Percentiles rank a stretch among this genome's conserved stretches.
These are phyloP conservation scores for Xylota segnis DNA, from an alignment of 2,888 invertebrate species.

Conservation along the genomic window DNA sequence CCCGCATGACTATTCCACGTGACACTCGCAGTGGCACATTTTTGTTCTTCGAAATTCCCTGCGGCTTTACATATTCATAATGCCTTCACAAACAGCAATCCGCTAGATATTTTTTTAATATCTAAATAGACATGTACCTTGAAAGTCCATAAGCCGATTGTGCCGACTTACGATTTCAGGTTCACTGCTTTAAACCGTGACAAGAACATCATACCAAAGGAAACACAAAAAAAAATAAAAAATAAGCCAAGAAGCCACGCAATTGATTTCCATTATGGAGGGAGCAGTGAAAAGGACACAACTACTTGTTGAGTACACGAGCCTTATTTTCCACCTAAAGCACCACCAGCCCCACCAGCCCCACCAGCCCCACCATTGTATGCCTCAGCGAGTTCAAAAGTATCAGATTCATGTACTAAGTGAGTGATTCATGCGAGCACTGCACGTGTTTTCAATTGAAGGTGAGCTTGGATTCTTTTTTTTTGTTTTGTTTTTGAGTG, in stretches of 20 bases:
- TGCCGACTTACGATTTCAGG: constrained; percentile 35
- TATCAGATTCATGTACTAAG: constrained; percentile 11
- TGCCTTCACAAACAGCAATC: constrained; percentile 14
- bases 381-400: not conserved
- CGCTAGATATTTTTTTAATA: not conserved
- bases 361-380: no score
- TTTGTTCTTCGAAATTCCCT: not conserved
- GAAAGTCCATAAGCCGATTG: constrained; percentile 44
- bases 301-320: constrained; percentile 45
- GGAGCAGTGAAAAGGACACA: constrained; percentile 15
- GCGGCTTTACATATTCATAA: not conserved
- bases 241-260: not conserved
- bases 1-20: not conserved
- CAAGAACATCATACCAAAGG: not conserved
- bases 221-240: not conserved
- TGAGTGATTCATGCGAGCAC: constrained; percentile 45
- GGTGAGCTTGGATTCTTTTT: constrained; percentile 12
- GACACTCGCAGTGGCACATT: constrained; percentile 1
- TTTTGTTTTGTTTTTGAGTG: not conserved
- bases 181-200: constrained; percentile 25
- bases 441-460: constrained; percentile 61
- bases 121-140: constrained; percentile 22
- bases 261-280: constrained; percentile 8
- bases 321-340: not conserved
- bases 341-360: no score